Evolutionary conservation across 2,888 invertebrate genomes (phyloP), one percentile per base, ranked within the genome.

Genomic region (Cremastinae sp.): DNA sequence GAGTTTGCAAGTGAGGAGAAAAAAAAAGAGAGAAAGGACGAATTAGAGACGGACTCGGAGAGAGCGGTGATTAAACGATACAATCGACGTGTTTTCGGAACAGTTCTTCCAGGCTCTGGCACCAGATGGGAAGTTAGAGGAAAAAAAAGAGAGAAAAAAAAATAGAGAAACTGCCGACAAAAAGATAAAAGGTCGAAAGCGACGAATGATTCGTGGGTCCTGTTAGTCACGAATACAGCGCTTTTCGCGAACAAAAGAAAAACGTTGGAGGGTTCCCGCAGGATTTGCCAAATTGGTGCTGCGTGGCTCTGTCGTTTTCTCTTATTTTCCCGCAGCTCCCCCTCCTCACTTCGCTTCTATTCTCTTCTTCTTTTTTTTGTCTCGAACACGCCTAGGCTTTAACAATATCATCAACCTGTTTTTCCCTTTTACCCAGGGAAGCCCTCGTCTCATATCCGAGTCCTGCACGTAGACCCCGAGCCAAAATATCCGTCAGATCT

Each of bases 321-420:
- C 22, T 58, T 66, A 34, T 28, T 47, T 66, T 28, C 28, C 28
- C 28, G 28, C 5, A 3, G 28, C 28, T 28, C 5, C 28, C 2
- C n/a, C n/a, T n/a, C n/a, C n/a, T n/a, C n/a, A n/a, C n/a, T n/a
- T n/a, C n/a, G n/a, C n/a, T n/a, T n/a, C n/a, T n/a, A n/a, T n/a
- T n/a, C 8, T 45, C 18, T n/a, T n/a, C 51, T 1, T 8, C 2
- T 20, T 28, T 58, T 66, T 36, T 34, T 47, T 66, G 53, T 18
- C 36, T 18, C 61, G 61, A 7, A 38, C 43, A 70, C 56, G 56
- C 47, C 45, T 65, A 56, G 54, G 66, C 62, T 71, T 79, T 69
- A 69, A 74, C 74, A 71, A 74, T 65, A 79, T 66, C 58, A 76
- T 80, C 75, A 72, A 61, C 66, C 59, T 61, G 36, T 62, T 68